These are phyloP conservation scores for Rhimphoctona megacephalus DNA, from an alignment of 2,888 invertebrate genomes.

Conservation along the genomic window DNA sequence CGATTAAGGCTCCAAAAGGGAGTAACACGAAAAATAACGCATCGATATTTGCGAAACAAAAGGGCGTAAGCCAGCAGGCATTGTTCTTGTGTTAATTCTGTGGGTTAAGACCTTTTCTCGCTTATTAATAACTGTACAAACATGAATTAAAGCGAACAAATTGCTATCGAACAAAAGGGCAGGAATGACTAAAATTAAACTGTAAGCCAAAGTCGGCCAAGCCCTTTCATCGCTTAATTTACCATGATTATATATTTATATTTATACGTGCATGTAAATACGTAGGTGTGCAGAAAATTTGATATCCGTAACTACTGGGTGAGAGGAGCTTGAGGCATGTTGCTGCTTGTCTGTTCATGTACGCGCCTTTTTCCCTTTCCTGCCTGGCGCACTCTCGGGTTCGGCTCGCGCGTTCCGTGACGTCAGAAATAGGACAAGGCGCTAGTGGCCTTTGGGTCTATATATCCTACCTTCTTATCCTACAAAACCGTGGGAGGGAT, in stretches of 20 bases:
- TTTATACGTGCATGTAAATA: not conserved
- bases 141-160: not conserved
- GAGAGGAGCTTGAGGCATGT: constrained; percentile 21
- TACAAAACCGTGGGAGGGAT: constrained; percentile 31
- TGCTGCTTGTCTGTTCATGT: constrained; percentile 36
- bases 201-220: not conserved
- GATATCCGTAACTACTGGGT: constrained; percentile 44
- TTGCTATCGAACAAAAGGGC: not conserved
- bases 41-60: not conserved
- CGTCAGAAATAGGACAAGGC: constrained; percentile 83
- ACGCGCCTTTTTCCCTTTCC: constrained; percentile 43
- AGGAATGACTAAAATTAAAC: not conserved
- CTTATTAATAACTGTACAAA: not conserved
- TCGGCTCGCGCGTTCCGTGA: constrained; percentile 73
- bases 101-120: not conserved
- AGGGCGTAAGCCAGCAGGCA: not conserved
- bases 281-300: constrained; percentile 37
- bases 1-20: not conserved
- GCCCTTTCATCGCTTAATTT: not conserved
- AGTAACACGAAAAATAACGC: not conserved
- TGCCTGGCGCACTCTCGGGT: constrained; percentile 57
- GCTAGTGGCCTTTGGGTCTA: constrained; percentile 80
- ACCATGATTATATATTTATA: not conserved
- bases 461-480: constrained; percentile 49
- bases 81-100: not conserved